Percentiles rank a stretch among this genome's conserved stretches.
These are phyloP conservation scores for Embiotoca jacksoni DNA, from an alignment of 2,113 vertebrate species.

Conservation along the genomic window DNA sequence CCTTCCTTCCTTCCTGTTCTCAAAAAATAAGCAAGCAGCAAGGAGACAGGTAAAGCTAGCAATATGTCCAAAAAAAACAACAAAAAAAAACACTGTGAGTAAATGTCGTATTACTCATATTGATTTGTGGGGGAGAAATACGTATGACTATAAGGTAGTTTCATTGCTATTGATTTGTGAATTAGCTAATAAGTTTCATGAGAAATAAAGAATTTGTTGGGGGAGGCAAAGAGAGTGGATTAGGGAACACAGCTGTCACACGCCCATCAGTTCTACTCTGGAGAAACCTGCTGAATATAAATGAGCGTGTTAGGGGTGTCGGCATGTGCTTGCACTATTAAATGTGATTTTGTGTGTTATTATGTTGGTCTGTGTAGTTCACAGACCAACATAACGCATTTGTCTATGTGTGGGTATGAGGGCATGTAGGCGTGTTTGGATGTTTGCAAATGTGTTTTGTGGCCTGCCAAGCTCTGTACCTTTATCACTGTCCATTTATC, in stretches of 20 bases:
- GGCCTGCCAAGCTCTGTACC: conserved; percentile 37
- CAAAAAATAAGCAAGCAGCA: too few species aligned
- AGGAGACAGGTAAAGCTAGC: too few species aligned
- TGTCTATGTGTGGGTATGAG: conserved; percentile 5
- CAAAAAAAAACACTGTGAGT: not conserved
- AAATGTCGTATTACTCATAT: conserved; percentile 18
- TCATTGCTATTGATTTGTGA: conserved; percentile 72
- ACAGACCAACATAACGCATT: not conserved
- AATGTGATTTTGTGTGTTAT: not conserved
- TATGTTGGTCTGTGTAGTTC: not conserved
- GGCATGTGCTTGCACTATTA: not conserved
- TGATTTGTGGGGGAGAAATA: conserved; percentile 22
- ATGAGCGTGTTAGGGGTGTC: not conserved
- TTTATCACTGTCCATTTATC: conserved; percentile 41
- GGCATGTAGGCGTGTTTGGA: not conserved
- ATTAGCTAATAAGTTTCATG: conserved; percentile 76
- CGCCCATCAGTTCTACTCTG: conserved; percentile 40
- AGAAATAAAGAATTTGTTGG: conserved; percentile 60
- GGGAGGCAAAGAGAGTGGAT: conserved; percentile 18
- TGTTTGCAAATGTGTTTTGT: conserved; percentile 28
- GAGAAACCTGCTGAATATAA: conserved; percentile 10
- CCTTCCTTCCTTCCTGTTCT: too few species aligned
- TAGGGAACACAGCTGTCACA: conserved; percentile 36
- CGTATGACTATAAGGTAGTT: conserved; percentile 33
- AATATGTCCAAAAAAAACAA: too few species aligned